Evolutionary conservation across 2,797 vertebrate genomes (phyloP).

Genomic region (Schizopygopsis malacanthus): DNA sequence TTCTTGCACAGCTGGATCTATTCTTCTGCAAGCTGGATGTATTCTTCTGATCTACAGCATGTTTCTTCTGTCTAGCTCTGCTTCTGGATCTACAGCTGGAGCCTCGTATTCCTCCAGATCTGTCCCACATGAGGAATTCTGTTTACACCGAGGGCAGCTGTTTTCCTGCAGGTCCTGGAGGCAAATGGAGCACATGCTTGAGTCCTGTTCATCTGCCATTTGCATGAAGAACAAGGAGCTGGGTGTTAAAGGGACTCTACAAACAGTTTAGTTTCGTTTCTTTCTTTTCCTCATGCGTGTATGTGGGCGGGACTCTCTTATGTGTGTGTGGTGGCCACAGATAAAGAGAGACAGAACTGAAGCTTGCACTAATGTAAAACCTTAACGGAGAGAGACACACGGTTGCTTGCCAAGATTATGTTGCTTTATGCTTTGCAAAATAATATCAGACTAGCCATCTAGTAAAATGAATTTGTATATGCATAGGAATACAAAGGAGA

Average conservation of each 20-base stretch:
- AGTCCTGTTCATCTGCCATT: conserved; percentile 15
- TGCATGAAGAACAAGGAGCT: neutral
- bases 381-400: neutral
- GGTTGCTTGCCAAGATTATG: neutral
- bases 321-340: neutral
- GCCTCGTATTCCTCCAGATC: neutral
- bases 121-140: neutral
- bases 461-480: neutral
- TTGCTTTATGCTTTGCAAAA: neutral
- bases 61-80: too few species aligned
- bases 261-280: conserved; percentile 32
- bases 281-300: neutral
- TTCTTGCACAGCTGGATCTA: too few species aligned
- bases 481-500: neutral
- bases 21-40: too few species aligned
- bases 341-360: neutral
- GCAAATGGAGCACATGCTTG: neutral
- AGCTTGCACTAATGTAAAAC: neutral
- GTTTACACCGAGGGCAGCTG: conserved; percentile 26
- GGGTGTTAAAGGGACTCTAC: neutral
- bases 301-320: conserved; percentile 24
- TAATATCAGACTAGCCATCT: neutral
- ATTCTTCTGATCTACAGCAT: too few species aligned
- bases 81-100: too few species aligned
- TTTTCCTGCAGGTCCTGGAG: neutral